A percentile compares a stretch with the other conserved stretches of the same genome.
These are phyloP conservation scores for Panthera leo DNA, from an alignment of 2,113 vertebrate genomes.

Conservation along the genomic window DNA sequence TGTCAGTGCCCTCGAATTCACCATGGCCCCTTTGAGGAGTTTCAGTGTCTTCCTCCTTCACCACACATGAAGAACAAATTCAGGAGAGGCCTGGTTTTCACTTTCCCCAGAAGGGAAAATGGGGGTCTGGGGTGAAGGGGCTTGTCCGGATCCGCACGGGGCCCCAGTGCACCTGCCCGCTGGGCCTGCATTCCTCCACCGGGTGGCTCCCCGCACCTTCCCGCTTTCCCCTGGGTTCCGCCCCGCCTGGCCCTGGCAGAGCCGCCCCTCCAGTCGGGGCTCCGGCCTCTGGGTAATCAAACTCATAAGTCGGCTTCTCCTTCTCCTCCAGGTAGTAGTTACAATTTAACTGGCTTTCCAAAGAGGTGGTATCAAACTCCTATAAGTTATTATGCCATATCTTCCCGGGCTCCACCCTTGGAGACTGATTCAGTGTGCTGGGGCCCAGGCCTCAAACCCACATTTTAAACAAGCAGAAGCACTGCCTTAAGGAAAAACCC, in stretches of 20 bases:
- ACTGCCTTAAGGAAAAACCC: not conserved
- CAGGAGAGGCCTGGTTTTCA: not conserved
- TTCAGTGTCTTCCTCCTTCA: not conserved
- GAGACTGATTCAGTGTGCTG: not conserved
- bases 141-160: accelerated
- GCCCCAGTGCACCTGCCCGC: accelerated
- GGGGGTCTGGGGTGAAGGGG: not conserved
- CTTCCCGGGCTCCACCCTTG: not conserved
- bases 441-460: not conserved
- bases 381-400: not conserved
- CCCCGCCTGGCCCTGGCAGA: not conserved
- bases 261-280: not conserved
- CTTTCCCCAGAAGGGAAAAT: not conserved
- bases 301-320: too few species aligned
- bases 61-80: not conserved
- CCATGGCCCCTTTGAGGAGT: not conserved
- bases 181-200: not conserved
- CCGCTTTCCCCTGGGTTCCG: not conserved
- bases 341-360: not conserved
- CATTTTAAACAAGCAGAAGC: not conserved
- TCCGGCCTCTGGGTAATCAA: not conserved
- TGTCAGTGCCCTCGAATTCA: not conserved
- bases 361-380: not conserved
- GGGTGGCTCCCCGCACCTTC: not conserved
- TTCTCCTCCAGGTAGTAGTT: not conserved